Evolutionary conservation across 2,888 invertebrate species (phyloP), one percentile per base, ranked within the genome.

Genomic region (Laspeyria flexula): DNA sequence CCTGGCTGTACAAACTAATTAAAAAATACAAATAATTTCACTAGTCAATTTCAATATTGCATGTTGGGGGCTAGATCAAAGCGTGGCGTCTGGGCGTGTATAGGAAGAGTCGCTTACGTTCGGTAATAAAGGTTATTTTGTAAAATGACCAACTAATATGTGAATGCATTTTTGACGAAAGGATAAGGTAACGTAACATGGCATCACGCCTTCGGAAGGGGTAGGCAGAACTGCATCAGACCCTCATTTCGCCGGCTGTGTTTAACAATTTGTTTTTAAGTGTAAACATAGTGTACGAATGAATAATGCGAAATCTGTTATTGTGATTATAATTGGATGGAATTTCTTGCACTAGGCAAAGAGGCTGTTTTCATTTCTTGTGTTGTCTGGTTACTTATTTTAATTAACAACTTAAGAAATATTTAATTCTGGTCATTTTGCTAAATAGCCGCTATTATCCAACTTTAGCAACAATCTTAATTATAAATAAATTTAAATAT

Each of bases 21-120:
- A 47, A 37, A 27, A 47, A 40, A 34, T 39, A 53, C 44, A 64
- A 62, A 67, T 61, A 55, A 65, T 63, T 61, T 56, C 67, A 70
- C 81, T 81, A 80, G 81, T 81, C 81, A 80, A 79, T 69, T 79
- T 62, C 55, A 60, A 59, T 65, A 60, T 55, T 60, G 55, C 68
- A 59, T 60, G 65, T 55, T 64, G 65, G 69, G 65, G 58, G 60
- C 56, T 58, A 48, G 65, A 69, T 55, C 52, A 52, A 60, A 59
- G 18, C 41, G 51, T 55, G 53, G 49, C 15, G 50, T 59, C 50
- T 46, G 65, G 62, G 63, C 60, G 67, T 72, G 63, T 64, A 60
- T 49, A 52, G 51, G 41, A 57, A 31, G 38, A 30, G 55, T 61
- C 37, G 54, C 52, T 30, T 43, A 7, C 27, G 39, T 48, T 45